Evolutionary conservation across 1,140 invertebrate genomes (phyloP), one percentile per base, ranked within the genome.

Genomic region (Hylaeus volcanicus): DNA sequence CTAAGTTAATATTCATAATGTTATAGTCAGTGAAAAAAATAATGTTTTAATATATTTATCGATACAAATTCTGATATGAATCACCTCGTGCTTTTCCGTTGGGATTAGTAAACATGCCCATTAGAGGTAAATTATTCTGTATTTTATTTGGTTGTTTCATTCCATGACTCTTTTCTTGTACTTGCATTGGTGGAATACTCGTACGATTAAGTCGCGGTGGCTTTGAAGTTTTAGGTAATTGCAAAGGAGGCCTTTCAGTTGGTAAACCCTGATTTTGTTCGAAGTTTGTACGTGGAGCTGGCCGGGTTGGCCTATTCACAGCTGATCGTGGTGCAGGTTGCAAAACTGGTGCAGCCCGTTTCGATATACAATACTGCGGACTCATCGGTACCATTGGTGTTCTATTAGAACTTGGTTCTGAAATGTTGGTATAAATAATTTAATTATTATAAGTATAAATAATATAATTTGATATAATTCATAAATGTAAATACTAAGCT

Each of bases 71-170:
- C 55, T 58, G 55, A 15, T 15, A 56, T 63, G 9, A 66, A 66
- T 86, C 69, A 91, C 91, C 88, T 83, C 85, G 80, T 5, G 88
- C 78, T 12, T 53, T 79, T 48, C 82, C 87, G 61, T 73, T 84
- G 1, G 88, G 86, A 76, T 92, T 89, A 0, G 78, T 71, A 65
- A 89, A 88, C 81, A 90, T 90, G 45, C 87, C 90, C 85, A 90
- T 90, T 1, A 88, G 65, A 41, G 88, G 82, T 8, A 74, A n/a
- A 2, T 64, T 75, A n/a, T 83, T 83, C 11, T 79, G 80, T 26
- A 90, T n/a, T 12, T 89, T 92, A 48, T 87, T 90, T 0, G 78
- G 71, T 9, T 83, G 72, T 41, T 85, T 86, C 0, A 71, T 66
- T 43, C n/a, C 26, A 9, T 56, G 66, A 9, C 55, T 86, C 6